These are phyloP conservation scores for Marmota monax DNA, from an alignment of 2,113 vertebrate species.

Conservation along the genomic window DNA sequence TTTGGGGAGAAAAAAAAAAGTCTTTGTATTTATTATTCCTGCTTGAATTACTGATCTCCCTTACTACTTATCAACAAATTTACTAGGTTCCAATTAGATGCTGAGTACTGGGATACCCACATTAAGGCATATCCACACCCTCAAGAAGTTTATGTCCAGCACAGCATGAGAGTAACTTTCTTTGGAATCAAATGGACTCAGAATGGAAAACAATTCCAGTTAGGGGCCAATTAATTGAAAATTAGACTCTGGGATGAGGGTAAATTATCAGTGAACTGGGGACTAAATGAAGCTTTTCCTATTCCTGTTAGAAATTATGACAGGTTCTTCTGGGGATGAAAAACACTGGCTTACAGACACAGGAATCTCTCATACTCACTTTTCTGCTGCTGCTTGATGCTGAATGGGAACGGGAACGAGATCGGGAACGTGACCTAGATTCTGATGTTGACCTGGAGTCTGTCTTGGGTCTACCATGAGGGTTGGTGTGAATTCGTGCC, in stretches of 20 bases:
- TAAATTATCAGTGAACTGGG: slow-evolving; percentile 29
- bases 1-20: no score
- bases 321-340: not conserved
- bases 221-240: slow-evolving; percentile 35
- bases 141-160: not conserved
- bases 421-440: slow-evolving; percentile 82
- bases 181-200: slow-evolving; percentile 47
- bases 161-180: not conserved
- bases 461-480: slow-evolving; percentile 64
- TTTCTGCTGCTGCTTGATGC: slow-evolving; percentile 84
- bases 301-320: slow-evolving; percentile 20
- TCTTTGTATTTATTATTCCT: not conserved
- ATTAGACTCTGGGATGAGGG: not conserved
- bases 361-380: slow-evolving; percentile 75
- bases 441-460: slow-evolving; percentile 81
- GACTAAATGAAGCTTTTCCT: not conserved
- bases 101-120: not conserved
- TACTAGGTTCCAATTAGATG: not conserved
- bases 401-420: slow-evolving; percentile 77
- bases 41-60: slow-evolving; percentile 9
- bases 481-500: slow-evolving; percentile 68
- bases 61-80: slow-evolving; percentile 22
- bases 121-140: not conserved
- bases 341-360: not conserved
- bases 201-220: slow-evolving; percentile 42